A percentile compares a stretch with the other conserved stretches of the same genome.
These are phyloP conservation scores for Apodemus sylvaticus DNA, from an alignment of 2,113 vertebrate species.

Conservation along the genomic window DNA sequence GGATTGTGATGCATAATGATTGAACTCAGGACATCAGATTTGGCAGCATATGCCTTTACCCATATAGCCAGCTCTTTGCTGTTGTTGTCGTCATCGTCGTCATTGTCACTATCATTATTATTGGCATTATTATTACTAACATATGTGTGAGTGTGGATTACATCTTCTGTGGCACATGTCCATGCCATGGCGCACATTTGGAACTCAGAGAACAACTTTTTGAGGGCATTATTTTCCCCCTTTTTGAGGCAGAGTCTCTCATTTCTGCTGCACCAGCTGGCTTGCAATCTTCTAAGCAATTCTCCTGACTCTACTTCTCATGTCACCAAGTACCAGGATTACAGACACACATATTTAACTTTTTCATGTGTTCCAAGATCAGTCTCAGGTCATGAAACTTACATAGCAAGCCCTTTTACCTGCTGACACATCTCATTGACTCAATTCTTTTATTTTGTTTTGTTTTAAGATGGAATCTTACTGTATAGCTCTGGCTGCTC, in stretches of 20 bases:
- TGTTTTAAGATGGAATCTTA: not conserved
- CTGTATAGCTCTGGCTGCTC: not conserved
- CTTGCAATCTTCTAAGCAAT: not conserved
- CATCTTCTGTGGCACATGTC: not conserved
- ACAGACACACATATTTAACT: too few species aligned
- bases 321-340: not conserved
- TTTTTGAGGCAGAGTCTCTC: not conserved
- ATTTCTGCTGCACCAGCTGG: not conserved
- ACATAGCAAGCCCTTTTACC: not conserved
- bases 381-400: not conserved
- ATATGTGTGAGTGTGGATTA: not conserved
- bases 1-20: not conserved
- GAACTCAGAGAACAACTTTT: not conserved
- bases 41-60: not conserved
- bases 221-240: not conserved
- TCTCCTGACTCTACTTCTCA: not conserved
- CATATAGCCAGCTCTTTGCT: not conserved
- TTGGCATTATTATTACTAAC: not conserved
- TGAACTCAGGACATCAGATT: not conserved
- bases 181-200: not conserved
- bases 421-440: not conserved
- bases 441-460: not conserved
- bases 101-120: not conserved
- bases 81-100: too few species aligned
- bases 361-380: not conserved